phyloP scores from a whole-genome alignment of 2,888 invertebrate genomes.

The Luperina testacea region DNA sequence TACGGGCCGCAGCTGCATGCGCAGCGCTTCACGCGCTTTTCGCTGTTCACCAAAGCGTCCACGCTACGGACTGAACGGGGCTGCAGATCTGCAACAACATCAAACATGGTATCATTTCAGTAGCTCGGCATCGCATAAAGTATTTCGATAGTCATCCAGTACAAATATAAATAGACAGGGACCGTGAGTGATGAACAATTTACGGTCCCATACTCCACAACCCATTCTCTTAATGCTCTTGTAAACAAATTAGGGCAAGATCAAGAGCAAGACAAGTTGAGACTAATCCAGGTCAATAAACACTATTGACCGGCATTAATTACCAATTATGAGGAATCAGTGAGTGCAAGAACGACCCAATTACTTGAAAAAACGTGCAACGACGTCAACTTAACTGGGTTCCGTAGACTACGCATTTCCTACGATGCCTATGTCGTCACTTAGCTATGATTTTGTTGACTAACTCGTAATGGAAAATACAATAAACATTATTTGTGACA shows the following conservation, averaged over 20 bases:
- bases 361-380: conserved; percentile 26
- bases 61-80: conserved; percentile 93
- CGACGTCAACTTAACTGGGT: conserved; percentile 27
- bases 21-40: conserved; percentile 93
- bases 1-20: conserved; percentile 94
- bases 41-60: conserved; percentile 87
- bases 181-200: conserved; percentile 21
- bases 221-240: conserved; percentile 39
- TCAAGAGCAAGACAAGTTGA: conserved; percentile 44
- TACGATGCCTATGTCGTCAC: conserved; percentile 33
- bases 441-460: conserved; percentile 33
- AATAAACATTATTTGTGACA: conserved; percentile 26
- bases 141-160: conserved; percentile 1
- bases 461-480: conserved; percentile 45
- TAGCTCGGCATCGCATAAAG: neutral
- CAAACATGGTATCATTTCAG: conserved; percentile 22
- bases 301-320: conserved; percentile 46
- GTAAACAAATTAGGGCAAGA: conserved; percentile 46
- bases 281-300: conserved; percentile 44
- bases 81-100: conserved; percentile 92
- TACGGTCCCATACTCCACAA: conserved; percentile 23
- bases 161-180: conserved; percentile 20
- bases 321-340: conserved; percentile 33
- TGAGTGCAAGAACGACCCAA: conserved; percentile 32
- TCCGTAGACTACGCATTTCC: conserved; percentile 30